phyloP scores from a whole-genome alignment of 2,888 invertebrate genomes.

The Brachylomia viminalis region DNA sequence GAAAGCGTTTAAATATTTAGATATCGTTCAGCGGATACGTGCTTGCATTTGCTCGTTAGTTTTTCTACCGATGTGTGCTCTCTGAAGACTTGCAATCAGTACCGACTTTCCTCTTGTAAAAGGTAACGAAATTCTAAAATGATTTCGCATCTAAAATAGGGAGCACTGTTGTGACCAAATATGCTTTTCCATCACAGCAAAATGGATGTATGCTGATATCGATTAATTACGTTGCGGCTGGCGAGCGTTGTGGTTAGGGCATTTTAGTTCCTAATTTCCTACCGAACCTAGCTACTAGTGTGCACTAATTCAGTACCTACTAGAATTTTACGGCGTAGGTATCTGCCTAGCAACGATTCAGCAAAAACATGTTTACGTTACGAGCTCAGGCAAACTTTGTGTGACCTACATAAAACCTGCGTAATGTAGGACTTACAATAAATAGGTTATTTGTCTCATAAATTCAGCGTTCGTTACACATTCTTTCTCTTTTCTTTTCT shows the following conservation, averaged over 20 bases:
- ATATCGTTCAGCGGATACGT: constrained; percentile 9
- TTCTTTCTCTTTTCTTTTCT: too few relatives aligned
- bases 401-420: constrained; percentile 29
- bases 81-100: neutral
- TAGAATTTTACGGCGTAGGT: constrained; percentile 43
- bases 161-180: neutral
- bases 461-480: constrained; percentile 11
- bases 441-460: constrained; percentile 27
- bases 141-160: neutral
- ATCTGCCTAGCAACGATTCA: constrained; percentile 26
- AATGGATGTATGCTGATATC: constrained; percentile 24
- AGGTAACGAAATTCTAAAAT: neutral
- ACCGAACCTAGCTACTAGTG: constrained; percentile 19
- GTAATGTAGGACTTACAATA: constrained; percentile 19
- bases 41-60: neutral
- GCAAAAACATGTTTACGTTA: constrained; percentile 67
- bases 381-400: constrained; percentile 24
- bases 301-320: constrained; percentile 19
- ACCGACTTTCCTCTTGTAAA: neutral
- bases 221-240: constrained; percentile 32
- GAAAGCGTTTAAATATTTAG: constrained; percentile 32
- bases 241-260: constrained; percentile 34
- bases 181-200: constrained; percentile 10
- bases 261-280: constrained; percentile 46
- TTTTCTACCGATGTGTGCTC: constrained; percentile 8